Percentiles rank a stretch among this genome's conserved stretches.
Conservation (phyloP, 2,113 vertebrate genomes). For the Pagrus major region DNA sequence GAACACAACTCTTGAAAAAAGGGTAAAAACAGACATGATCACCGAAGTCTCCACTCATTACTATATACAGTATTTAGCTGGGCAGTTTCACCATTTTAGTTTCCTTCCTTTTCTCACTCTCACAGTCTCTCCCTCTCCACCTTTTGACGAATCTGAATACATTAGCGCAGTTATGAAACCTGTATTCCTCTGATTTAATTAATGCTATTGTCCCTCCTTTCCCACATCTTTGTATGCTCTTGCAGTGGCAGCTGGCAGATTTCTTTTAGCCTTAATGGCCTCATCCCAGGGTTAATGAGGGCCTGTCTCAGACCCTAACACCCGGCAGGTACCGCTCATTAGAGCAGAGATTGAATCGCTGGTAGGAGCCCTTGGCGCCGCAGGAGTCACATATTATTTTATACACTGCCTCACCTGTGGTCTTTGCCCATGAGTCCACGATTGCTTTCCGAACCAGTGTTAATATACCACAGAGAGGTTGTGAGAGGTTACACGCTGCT, state of each 20-base stretch:
- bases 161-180: constrained; percentile 26
- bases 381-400: constrained; percentile 71
- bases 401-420: constrained; percentile 60
- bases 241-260: constrained; percentile 58
- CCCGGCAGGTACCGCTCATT: constrained; percentile 76
- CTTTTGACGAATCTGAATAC: constrained; percentile 36
- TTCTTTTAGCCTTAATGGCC: constrained; percentile 66
- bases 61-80: neutral
- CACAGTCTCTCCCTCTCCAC: neutral
- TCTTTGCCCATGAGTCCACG: constrained; percentile 32
- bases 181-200: constrained; percentile 63
- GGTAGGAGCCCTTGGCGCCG: constrained; percentile 52
- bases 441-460: constrained; percentile 34
- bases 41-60: constrained; percentile 1
- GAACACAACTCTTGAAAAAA: neutral
- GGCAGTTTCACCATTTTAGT: neutral
- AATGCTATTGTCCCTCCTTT: constrained; percentile 45
- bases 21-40: neutral
- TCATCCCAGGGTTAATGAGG: constrained; percentile 76
- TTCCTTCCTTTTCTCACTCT: neutral
- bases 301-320: constrained; percentile 65
- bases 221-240: constrained; percentile 53
- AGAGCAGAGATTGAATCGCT: constrained; percentile 59
- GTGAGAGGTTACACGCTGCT: constrained; percentile 50
- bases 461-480: constrained; percentile 60